Conservation (phyloP, 2,888 invertebrate species). For the Pyralis farinalis region DNA sequence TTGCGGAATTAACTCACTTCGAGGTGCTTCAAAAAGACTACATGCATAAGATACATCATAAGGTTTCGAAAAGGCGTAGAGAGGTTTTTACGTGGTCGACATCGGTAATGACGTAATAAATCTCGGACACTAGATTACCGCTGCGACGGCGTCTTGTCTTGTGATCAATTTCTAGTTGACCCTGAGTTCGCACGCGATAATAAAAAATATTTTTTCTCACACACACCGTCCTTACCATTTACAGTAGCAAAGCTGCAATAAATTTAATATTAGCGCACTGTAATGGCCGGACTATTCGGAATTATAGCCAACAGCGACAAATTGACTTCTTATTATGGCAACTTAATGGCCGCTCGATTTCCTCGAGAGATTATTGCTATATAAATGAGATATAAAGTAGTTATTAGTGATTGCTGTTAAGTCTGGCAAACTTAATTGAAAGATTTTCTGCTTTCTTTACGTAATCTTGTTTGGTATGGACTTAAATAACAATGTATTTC, state of each 20-base stretch:
- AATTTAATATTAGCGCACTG: background rate
- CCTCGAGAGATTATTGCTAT: background rate
- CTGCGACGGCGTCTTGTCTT: too few relatives aligned
- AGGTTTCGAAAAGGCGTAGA: too few relatives aligned
- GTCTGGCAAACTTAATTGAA: too few relatives aligned
- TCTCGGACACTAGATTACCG: too few relatives aligned
- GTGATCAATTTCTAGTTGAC: background rate
- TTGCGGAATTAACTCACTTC: too few relatives aligned
- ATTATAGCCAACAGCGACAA: conserved; percentile 4
- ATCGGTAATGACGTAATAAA: too few relatives aligned
- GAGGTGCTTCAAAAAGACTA: too few relatives aligned
- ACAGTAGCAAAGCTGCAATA: background rate
- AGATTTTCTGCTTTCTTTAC: too few relatives aligned
- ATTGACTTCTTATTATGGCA: conserved; percentile 11
- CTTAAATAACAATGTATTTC: too few relatives aligned
- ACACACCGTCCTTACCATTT: background rate
- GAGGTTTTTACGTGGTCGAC: too few relatives aligned
- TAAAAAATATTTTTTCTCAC: background rate
- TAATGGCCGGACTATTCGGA: background rate
- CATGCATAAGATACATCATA: too few relatives aligned
- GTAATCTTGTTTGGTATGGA: too few relatives aligned
- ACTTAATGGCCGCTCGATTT: background rate
- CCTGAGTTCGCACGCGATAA: background rate
- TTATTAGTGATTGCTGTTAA: background rate
- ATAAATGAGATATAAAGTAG: background rate